phyloP scores from a whole-genome alignment of 2,113 vertebrate species.

The Clupea harengus region DNA sequence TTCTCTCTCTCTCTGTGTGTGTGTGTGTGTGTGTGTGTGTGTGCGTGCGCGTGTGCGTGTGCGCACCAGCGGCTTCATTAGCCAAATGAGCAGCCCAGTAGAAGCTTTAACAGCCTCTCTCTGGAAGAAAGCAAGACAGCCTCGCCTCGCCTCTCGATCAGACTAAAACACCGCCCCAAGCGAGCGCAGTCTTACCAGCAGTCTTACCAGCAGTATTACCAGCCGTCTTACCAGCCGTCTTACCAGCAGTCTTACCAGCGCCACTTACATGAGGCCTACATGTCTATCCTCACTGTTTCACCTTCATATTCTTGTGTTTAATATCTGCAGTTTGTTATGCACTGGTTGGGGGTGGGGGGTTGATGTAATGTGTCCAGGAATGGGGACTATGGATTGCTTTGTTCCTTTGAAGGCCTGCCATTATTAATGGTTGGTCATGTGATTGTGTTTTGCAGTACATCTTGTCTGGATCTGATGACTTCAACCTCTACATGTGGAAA shows the following conservation, averaged over 20 bases:
- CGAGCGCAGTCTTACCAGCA: background rate
- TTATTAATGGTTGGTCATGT: slow-evolving; percentile 34
- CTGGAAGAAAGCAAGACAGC: background rate
- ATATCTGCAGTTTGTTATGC: background rate
- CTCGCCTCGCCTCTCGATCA: background rate
- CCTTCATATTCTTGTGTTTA: background rate
- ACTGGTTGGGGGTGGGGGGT: too few relatives aligned
- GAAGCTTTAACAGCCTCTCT: background rate
- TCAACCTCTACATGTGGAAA: slow-evolving; percentile 99
- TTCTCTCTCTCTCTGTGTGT: too few relatives aligned
- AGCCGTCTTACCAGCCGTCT: too few relatives aligned
- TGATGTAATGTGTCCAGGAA: background rate
- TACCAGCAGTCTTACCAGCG: too few relatives aligned
- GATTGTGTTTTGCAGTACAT: slow-evolving; percentile 80
- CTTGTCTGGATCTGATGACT: slow-evolving; percentile 97
- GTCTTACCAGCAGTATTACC: too few relatives aligned
- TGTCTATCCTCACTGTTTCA: background rate
- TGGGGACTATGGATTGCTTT: background rate
- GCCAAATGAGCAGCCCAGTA: background rate
- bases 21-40: background rate
- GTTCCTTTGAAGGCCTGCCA: background rate
- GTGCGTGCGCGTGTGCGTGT: too few relatives aligned
- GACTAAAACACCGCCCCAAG: background rate
- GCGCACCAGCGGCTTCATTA: background rate
- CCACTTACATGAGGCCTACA: too few relatives aligned